phyloP scores from a whole-genome alignment of 2,888 invertebrate genomes.

The Acanthococcus lagerstroemiae region DNA sequence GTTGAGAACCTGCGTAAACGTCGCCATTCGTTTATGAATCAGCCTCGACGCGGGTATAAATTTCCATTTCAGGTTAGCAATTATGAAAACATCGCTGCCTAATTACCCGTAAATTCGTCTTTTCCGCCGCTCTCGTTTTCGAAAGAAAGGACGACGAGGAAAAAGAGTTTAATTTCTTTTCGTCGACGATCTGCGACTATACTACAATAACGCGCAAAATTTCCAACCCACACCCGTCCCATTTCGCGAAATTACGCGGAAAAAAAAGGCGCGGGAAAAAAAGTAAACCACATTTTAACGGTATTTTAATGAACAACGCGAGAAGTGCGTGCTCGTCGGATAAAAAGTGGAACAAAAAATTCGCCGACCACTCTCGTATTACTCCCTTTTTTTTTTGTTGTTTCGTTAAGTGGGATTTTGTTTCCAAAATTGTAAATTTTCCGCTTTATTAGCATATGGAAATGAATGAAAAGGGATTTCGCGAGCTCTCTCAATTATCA shows the following conservation, averaged over 20 bases:
- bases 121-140: too few species aligned
- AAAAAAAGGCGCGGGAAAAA: constrained; percentile 1
- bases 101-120: neutral
- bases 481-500: too few species aligned
- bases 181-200: neutral
- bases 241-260: neutral
- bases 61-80: too few species aligned
- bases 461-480: constrained; percentile 12
- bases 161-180: too few species aligned
- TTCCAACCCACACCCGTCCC: too few species aligned
- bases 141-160: too few species aligned
- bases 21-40: too few species aligned
- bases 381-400: neutral
- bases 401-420: constrained; percentile 10
- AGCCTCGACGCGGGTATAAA: too few species aligned
- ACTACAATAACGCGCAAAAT: neutral
- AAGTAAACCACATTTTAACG: constrained; percentile 16
- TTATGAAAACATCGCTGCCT: too few species aligned
- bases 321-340: neutral
- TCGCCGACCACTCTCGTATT: neutral
- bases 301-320: constrained; percentile 22
- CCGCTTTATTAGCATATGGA: constrained; percentile 25
- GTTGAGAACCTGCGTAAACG: too few species aligned
- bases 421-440: constrained; percentile 19
- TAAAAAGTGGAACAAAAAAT: constrained; percentile 1